These are phyloP conservation scores for Antheraea pernyi DNA, from an alignment of 1,140 invertebrate species.

Conservation along the genomic window DNA sequence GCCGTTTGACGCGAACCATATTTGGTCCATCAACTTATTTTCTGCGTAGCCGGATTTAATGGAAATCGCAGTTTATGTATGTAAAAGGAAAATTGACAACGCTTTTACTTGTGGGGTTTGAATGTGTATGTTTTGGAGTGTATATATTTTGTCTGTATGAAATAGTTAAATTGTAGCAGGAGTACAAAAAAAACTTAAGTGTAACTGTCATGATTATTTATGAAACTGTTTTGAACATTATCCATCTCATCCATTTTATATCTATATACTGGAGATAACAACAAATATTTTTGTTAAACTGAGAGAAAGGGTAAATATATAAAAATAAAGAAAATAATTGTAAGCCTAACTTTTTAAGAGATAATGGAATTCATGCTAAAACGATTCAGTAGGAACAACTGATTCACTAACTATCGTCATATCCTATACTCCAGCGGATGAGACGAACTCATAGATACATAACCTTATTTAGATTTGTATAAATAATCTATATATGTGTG, in stretches of 20 bases:
- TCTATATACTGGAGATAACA: too few relatives aligned
- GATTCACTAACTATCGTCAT: constrained; percentile 43
- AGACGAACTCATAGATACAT: not conserved
- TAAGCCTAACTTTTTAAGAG: not conserved
- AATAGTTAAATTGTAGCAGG: too few relatives aligned
- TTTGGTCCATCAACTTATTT: not conserved
- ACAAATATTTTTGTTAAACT: too few relatives aligned
- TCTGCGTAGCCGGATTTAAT: not conserved
- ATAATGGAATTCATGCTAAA: constrained; percentile 4
- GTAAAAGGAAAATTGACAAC: not conserved
- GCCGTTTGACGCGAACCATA: not conserved
- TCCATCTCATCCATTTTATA: too few relatives aligned
- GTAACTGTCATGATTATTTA: too few relatives aligned
- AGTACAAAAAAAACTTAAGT: too few relatives aligned
- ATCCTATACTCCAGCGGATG: constrained; percentile 35
- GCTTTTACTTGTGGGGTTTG: not conserved
- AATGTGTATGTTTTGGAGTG: too few relatives aligned
- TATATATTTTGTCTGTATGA: too few relatives aligned
- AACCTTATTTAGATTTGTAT: constrained; percentile 26
- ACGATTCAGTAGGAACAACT: constrained; percentile 28
- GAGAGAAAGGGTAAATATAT: too few relatives aligned
- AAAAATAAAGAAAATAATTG: not conserved
- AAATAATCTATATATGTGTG: constrained; percentile 1
- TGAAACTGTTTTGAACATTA: too few relatives aligned
- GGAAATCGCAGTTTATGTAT: not conserved